These are phyloP conservation scores for Atrina japonica DNA, from an alignment of 2,888 invertebrate species.

Conservation along the genomic window DNA sequence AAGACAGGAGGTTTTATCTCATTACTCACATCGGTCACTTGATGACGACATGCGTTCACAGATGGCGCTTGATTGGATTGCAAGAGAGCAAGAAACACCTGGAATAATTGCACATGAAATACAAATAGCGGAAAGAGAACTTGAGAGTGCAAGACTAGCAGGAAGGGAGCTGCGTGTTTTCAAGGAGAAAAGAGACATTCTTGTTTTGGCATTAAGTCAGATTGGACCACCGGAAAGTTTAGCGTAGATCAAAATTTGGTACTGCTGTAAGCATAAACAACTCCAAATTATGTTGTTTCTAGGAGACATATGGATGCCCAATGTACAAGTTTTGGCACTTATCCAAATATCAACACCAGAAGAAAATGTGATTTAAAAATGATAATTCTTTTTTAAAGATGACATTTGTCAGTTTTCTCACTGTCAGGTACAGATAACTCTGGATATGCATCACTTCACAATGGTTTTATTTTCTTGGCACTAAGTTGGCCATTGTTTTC, in stretches of 20 bases:
- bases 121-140: constrained; percentile 91
- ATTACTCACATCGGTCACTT: constrained; percentile 94
- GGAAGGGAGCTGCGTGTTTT: constrained; percentile 95
- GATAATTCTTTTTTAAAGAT: no score
- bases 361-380: no score
- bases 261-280: no score
- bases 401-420: no score
- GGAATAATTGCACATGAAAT: constrained; percentile 91
- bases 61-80: constrained; percentile 98
- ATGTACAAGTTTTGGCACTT: no score
- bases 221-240: constrained; percentile 81
- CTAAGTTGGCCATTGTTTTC: no score
- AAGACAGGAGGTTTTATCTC: constrained; percentile 92
- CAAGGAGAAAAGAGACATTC: constrained; percentile 96
- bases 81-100: constrained; percentile 85
- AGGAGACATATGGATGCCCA: no score
- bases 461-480: no score
- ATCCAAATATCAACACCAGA: no score
- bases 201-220: constrained; percentile 93
- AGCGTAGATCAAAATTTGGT: constrained; percentile 54
- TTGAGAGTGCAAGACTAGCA: constrained; percentile 91
- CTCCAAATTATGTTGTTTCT: no score
- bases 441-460: no score
- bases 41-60: constrained; percentile 96
- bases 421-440: no score